Conservation (phyloP, 2,113 vertebrate species). For the Alligator sinensis region DNA sequence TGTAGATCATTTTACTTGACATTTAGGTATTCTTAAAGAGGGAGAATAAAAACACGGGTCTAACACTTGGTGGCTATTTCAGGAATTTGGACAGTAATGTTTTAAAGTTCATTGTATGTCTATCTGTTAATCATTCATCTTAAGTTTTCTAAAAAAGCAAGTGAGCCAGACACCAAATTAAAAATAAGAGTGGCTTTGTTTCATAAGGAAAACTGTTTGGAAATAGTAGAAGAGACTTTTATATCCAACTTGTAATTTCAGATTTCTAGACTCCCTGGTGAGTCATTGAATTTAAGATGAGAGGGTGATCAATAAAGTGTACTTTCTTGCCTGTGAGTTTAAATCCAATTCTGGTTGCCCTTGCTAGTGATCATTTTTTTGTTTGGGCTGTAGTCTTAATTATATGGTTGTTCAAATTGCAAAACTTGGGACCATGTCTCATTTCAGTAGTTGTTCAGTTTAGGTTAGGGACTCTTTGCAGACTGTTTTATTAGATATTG, state of each 20-base stretch:
- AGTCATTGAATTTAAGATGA: conserved; percentile 32
- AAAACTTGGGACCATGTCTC: neutral
- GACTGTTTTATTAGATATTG: neutral
- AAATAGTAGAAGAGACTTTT: neutral
- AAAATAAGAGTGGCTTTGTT: conserved; percentile 9
- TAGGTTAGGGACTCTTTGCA: conserved; percentile 23
- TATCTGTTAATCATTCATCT: conserved; percentile 17
- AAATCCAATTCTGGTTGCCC: conserved; percentile 13
- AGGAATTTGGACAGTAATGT: neutral
- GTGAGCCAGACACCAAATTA: conserved; percentile 7
- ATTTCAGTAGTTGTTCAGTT: neutral
- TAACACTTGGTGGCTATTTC: neutral
- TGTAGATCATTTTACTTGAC: conserved; percentile 32
- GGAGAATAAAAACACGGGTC: conserved; percentile 2
- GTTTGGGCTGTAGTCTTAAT: neutral
- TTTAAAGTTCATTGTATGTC: conserved; percentile 30
- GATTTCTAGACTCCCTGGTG: neutral
- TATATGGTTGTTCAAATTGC: neutral
- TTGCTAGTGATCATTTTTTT: neutral
- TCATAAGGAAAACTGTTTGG: neutral
- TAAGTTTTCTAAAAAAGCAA: conserved; percentile 27
- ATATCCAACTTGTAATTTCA: neutral
- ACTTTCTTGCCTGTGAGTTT: conserved; percentile 16
- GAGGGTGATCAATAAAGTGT: conserved; percentile 38
- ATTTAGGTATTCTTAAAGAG: conserved; percentile 41